phyloP scores from a whole-genome alignment of 1,140 invertebrate genomes.

The Scaptomyza montana region DNA sequence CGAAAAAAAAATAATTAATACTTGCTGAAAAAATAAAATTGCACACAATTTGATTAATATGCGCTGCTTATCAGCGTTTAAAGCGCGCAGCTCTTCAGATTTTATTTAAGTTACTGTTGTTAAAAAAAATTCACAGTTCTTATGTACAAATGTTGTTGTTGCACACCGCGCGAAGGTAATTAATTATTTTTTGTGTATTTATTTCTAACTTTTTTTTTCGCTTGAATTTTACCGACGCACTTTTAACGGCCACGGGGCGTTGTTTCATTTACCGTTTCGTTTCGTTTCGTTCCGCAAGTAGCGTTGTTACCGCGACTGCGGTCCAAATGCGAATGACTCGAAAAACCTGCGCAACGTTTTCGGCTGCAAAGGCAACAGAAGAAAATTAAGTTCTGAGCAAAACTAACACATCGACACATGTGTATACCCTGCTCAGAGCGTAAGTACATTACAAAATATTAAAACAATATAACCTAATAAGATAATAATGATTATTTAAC shows the following conservation, averaged over 20 bases:
- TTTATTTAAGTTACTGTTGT: conserved; percentile 18
- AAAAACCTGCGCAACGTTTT: conserved; percentile 50
- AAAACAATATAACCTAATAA: neutral
- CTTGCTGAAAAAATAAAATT: conserved; percentile 22
- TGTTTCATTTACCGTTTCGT: conserved; percentile 78
- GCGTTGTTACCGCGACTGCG: conserved; percentile 59
- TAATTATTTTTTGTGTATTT: conserved; percentile 23
- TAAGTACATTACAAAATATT: neutral
- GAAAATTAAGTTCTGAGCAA: conserved; percentile 6
- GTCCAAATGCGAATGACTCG: conserved; percentile 57
- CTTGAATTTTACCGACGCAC: conserved; percentile 49
- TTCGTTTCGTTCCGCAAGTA: conserved; percentile 62
- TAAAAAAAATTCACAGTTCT: conserved; percentile 13
- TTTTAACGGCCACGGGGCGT: conserved; percentile 60
- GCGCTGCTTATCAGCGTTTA: conserved; percentile 9
- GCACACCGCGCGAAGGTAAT: conserved; percentile 15
- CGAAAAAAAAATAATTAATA: conserved; percentile 4
- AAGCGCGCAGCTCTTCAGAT: conserved; percentile 6
- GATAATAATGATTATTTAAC: neutral
- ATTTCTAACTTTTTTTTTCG: conserved; percentile 8
- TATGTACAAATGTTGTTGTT: conserved; percentile 8
- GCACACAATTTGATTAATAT: conserved; percentile 28
- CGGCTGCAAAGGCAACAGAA: conserved; percentile 29
- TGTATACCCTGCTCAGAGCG: conserved; percentile 7
- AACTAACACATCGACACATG: conserved; percentile 10